These are phyloP conservation scores for Chymomyza fuscimana DNA, from an alignment of 2,888 invertebrate genomes.

Conservation along the genomic window DNA sequence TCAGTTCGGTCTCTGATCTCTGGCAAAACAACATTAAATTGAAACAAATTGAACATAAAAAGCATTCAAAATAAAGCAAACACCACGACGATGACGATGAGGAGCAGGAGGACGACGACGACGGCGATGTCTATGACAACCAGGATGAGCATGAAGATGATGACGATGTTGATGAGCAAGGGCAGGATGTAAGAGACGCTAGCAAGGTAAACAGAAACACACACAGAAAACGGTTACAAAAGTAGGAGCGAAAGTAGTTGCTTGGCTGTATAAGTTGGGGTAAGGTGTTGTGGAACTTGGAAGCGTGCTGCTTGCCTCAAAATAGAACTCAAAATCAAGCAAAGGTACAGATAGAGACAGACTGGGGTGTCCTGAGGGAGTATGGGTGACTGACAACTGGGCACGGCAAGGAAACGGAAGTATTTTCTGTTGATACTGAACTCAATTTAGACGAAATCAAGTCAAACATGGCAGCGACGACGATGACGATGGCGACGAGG, in stretches of 20 bases:
- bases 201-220: constrained; percentile 60
- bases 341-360: constrained; percentile 52
- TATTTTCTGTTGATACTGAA: constrained; percentile 75
- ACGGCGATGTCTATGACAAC: constrained; percentile 16
- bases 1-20: constrained; percentile 68
- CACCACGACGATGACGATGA: constrained; percentile 48
- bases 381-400: constrained; percentile 18
- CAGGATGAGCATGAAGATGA: constrained; percentile 41
- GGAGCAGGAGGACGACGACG: constrained; percentile 10
- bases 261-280: neutral
- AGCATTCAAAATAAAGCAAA: constrained; percentile 73
- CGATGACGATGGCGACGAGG: constrained; percentile 16
- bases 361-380: constrained; percentile 35
- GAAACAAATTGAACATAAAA: constrained; percentile 73
- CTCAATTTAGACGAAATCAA: constrained; percentile 75
- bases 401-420: constrained; percentile 65
- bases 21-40: constrained; percentile 70
- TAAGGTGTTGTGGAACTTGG: neutral
- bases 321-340: constrained; percentile 60
- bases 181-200: constrained; percentile 40
- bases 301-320: constrained; percentile 27
- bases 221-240: constrained; percentile 30
- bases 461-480: constrained; percentile 68
- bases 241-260: constrained; percentile 35
- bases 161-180: neutral